Conservation (phyloP, 2,113 vertebrate genomes). For the Syrrhaptes paradoxus region DNA sequence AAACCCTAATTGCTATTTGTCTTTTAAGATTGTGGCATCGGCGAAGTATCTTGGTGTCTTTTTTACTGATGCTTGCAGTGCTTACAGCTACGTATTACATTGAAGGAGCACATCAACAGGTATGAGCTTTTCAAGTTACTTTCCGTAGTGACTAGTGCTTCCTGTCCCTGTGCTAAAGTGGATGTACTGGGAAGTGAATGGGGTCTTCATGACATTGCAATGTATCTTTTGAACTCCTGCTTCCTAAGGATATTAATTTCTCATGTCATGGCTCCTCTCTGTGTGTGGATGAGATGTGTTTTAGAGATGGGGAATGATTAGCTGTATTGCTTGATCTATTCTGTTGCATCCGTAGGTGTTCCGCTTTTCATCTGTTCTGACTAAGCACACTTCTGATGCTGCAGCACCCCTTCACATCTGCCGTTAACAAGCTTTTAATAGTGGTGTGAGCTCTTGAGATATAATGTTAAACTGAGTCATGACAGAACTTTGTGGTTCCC, state of each 20-base stretch:
- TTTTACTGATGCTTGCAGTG: constrained; percentile 81
- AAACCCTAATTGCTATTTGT: constrained; percentile 47
- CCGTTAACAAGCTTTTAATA: background rate
- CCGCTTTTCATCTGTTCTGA: background rate
- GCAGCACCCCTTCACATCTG: background rate
- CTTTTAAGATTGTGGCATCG: constrained; percentile 89
- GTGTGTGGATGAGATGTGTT: background rate
- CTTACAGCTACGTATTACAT: constrained; percentile 88
- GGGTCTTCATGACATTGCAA: background rate
- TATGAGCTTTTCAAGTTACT: constrained; percentile 58
- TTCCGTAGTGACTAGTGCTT: background rate
- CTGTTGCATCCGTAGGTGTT: background rate
- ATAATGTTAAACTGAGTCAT: background rate
- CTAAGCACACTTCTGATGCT: background rate
- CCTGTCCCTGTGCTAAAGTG: background rate
- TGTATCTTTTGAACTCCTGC: background rate
- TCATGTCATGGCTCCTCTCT: background rate
- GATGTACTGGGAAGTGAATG: background rate
- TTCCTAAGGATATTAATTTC: background rate
- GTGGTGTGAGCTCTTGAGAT: background rate
- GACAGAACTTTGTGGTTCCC: background rate
- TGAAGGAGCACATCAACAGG: constrained; percentile 93
- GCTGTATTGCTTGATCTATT: background rate
- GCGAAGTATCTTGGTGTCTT: constrained; percentile 80
- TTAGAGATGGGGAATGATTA: background rate